Evolutionary conservation across 2,113 vertebrate genomes (phyloP).

Genomic region (Semicossyphus pulcher): DNA sequence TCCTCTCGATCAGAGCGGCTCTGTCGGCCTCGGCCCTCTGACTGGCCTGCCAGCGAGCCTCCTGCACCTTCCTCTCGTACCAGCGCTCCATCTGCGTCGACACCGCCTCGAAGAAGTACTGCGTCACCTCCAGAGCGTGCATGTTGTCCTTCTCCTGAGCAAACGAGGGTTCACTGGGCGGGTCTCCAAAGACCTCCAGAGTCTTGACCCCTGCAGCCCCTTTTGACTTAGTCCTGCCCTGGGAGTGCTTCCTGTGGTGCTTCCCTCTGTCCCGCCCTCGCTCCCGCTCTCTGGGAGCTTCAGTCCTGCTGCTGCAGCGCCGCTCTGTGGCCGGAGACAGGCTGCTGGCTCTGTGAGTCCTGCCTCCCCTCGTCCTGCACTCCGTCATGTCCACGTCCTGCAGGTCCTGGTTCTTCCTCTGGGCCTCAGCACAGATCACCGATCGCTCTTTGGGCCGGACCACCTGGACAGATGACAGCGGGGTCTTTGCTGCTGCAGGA

Average conservation of each 20-base stretch:
- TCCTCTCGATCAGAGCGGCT: slow-evolving; percentile 86
- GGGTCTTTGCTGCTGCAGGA: slow-evolving; percentile 57
- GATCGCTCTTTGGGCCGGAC: slow-evolving; percentile 91
- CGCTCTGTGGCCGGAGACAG: slow-evolving; percentile 68
- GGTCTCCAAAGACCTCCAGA: slow-evolving; percentile 56
- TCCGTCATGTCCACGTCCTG: slow-evolving; percentile 58
- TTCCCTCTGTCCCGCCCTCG: slow-evolving; percentile 82
- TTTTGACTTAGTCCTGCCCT: slow-evolving; percentile 81
- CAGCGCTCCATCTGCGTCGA: slow-evolving; percentile 97
- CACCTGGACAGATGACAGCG: slow-evolving; percentile 80
- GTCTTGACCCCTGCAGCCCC: slow-evolving; percentile 51
- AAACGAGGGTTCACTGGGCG: slow-evolving; percentile 55
- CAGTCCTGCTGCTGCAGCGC: slow-evolving; percentile 59
- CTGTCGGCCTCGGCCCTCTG: slow-evolving; percentile 90
- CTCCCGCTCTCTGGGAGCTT: slow-evolving; percentile 69
- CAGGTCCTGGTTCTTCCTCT: slow-evolving; percentile 77
- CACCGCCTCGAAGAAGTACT: slow-evolving; percentile 96
- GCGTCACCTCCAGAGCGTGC: slow-evolving; percentile 93
- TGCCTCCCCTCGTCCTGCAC: slow-evolving; percentile 59
- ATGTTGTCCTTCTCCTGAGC: slow-evolving; percentile 82
- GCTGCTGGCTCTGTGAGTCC: slow-evolving; percentile 73
- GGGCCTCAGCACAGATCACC: slow-evolving; percentile 57
- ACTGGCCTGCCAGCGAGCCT: slow-evolving; percentile 89
- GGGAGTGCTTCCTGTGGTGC: slow-evolving; percentile 84
- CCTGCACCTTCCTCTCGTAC: slow-evolving; percentile 96